These are phyloP conservation scores for Maccullochella peelii DNA, from an alignment of 2,113 vertebrate genomes.

Conservation along the genomic window DNA sequence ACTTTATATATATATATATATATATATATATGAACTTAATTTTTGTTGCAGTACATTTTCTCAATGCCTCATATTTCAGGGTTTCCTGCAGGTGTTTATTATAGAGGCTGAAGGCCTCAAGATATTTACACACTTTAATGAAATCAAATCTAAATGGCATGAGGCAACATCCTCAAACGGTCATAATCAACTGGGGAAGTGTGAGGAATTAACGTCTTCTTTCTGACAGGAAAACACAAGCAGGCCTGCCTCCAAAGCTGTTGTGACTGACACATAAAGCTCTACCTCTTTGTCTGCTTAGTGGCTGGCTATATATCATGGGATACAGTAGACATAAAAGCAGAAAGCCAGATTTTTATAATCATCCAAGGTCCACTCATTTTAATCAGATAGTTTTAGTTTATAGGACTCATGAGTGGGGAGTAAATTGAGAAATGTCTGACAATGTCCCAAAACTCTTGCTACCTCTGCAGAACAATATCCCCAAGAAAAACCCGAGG, in stretches of 20 bases:
- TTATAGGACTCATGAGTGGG: background rate
- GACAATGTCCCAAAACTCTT: background rate
- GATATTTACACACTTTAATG: background rate
- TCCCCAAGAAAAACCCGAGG: background rate
- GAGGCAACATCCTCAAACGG: background rate
- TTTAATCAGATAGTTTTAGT: background rate
- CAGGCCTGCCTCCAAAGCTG: background rate
- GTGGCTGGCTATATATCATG: too few relatives aligned
- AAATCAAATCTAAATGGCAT: background rate
- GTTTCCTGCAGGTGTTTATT: background rate
- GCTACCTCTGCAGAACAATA: background rate
- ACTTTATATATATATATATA: too few relatives aligned
- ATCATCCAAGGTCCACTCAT: background rate
- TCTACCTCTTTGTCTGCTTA: background rate
- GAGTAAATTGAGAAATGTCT: background rate
- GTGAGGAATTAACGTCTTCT: background rate
- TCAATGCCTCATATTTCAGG: background rate
- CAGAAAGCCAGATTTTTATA: background rate
- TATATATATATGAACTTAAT: background rate
- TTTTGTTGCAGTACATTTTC: background rate
- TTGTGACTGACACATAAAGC: background rate
- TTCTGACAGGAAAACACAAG: constrained; percentile 3
- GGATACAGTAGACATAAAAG: background rate
- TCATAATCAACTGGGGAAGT: background rate
- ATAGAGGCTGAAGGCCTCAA: background rate